Conservation (phyloP, 2,888 invertebrate genomes). For the Plagiodera versicolora region DNA sequence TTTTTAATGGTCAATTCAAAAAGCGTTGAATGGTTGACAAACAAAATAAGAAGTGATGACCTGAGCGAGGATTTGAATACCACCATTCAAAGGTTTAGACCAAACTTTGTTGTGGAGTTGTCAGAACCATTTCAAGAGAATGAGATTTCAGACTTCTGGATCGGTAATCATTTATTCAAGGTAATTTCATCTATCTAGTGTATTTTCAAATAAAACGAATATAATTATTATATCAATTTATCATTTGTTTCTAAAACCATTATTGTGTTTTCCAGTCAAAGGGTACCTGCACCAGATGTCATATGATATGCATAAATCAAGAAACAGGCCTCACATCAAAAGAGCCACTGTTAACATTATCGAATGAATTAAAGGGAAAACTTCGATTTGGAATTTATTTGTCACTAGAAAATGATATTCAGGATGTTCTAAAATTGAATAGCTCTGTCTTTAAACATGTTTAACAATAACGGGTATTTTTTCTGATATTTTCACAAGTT, state of each 20-base stretch:
- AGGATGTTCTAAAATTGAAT: not conserved
- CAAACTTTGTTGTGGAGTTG: conserved; percentile 84
- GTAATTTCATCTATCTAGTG: no score
- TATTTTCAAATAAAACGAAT: no score
- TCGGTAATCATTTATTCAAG: conserved; percentile 68
- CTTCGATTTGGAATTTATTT: conserved; percentile 78
- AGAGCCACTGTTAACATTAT: conserved; percentile 76
- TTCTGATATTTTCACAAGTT: no score
- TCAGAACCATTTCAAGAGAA: conserved; percentile 77
- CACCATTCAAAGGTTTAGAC: conserved; percentile 76
- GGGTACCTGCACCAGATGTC: conserved; percentile 86
- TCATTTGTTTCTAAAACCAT: no score
- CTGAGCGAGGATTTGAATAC: conserved; percentile 59
- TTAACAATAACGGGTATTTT: no score
- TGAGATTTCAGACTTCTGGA: conserved; percentile 64
- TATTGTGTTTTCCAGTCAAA: conserved; percentile 68
- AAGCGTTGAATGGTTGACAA: conserved; percentile 73
- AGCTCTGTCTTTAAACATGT: not conserved
- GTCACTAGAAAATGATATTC: not conserved
- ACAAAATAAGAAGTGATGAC: conserved; percentile 60
- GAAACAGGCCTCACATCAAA: conserved; percentile 75
- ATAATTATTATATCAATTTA: no score
- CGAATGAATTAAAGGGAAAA: conserved; percentile 74
- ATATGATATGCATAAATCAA: conserved; percentile 96
- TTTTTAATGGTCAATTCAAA: conserved; percentile 78